Conservation (phyloP, 1,140 invertebrate species). For the Tachypleus tridentatus region DNA sequence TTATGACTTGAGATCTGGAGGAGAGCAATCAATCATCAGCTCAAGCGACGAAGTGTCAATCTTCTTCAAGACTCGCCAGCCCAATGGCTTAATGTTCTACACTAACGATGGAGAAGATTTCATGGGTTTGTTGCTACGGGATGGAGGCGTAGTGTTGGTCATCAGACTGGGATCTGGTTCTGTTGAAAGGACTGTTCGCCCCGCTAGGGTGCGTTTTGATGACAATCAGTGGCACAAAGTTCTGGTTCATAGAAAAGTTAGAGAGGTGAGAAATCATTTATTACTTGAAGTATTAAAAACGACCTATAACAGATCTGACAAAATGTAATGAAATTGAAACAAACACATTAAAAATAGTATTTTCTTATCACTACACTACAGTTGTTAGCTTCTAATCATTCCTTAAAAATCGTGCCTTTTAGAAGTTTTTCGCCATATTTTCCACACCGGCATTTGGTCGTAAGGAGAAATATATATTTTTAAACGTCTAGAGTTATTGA, state of each 20-base stretch:
- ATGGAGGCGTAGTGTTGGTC: conserved; percentile 73
- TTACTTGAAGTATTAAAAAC: too few relatives aligned
- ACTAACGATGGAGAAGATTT: conserved; percentile 84
- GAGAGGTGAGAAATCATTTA: conserved; percentile 53
- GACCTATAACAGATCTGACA: too few relatives aligned
- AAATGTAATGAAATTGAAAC: too few relatives aligned
- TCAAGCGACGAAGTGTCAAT: conserved; percentile 77
- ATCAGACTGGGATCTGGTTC: conserved; percentile 87
- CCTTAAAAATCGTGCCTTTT: too few relatives aligned
- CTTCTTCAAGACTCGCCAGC: conserved; percentile 81
- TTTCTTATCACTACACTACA: too few relatives aligned
- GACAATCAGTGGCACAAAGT: conserved; percentile 97
- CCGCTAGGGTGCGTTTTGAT: conserved; percentile 74
- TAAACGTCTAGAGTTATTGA: too few relatives aligned
- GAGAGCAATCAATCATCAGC: conserved; percentile 66
- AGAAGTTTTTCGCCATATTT: too few relatives aligned
- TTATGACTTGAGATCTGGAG: conserved; percentile 68
- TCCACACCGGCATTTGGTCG: too few relatives aligned
- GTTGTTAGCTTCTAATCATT: too few relatives aligned
- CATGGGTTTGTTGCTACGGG: conserved; percentile 73
- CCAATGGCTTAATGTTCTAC: conserved; percentile 82
- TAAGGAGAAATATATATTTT: too few relatives aligned
- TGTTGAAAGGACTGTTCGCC: conserved; percentile 76
- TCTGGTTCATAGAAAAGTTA: conserved; percentile 68
- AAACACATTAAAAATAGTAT: too few relatives aligned